Percentiles rank a stretch among this genome's conserved stretches.
Conservation (phyloP, 2,888 invertebrate species). For the Pristionchus japonicus region DNA sequence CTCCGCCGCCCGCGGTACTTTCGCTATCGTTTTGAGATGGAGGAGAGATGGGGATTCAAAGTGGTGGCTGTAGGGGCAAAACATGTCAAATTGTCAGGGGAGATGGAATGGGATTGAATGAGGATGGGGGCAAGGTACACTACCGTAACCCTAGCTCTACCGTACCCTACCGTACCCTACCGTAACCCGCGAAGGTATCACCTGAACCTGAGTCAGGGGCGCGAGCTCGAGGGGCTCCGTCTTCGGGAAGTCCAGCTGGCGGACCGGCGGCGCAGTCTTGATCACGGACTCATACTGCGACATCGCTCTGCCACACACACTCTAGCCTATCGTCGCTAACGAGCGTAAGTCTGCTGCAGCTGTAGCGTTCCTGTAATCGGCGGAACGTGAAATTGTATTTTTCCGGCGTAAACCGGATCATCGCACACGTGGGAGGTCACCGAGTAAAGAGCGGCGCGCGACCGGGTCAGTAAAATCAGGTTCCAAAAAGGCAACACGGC, state of each 20-base stretch:
- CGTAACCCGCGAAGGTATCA: not conserved
- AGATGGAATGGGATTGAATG: not conserved
- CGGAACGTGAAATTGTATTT: not conserved
- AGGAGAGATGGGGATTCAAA: not conserved
- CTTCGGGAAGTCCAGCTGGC: constrained; percentile 66
- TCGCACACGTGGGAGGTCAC: not conserved
- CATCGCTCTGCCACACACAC: not conserved
- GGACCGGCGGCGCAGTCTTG: constrained; percentile 74
- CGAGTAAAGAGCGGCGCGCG: not conserved
- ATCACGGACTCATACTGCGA: constrained; percentile 60
- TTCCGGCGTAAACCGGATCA: not conserved
- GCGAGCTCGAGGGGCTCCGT: constrained; percentile 73
- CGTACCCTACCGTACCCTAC: not conserved
- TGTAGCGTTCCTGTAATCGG: not conserved
- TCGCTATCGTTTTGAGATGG: not conserved
- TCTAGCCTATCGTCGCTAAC: constrained; percentile 38
- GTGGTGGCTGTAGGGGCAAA: not conserved
- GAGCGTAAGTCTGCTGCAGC: not conserved
- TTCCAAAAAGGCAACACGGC: not conserved
- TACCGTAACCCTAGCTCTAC: not conserved
- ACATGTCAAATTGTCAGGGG: not conserved
- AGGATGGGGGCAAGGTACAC: not conserved
- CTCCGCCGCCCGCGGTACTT: not conserved
- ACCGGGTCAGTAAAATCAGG: constrained; percentile 23
- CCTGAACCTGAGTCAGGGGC: constrained; percentile 57